phyloP scores from a whole-genome alignment of 1,140 invertebrate species.

The Hetaerina americana region DNA sequence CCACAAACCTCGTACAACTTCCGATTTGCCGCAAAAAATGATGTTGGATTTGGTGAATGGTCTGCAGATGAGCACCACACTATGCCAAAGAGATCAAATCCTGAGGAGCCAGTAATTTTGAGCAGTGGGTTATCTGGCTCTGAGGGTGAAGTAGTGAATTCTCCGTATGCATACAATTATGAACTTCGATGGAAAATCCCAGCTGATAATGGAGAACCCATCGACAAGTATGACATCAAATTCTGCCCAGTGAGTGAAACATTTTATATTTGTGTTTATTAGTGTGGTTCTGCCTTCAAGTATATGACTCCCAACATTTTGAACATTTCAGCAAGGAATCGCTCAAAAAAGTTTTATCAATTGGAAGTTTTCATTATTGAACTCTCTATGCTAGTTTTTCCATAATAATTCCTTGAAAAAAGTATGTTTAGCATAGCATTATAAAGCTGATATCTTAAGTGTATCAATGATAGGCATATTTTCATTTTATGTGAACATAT shows the following conservation, averaged over 20 bases:
- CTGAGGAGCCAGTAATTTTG: constrained; percentile 41
- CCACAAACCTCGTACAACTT: constrained; percentile 72
- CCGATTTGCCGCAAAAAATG: constrained; percentile 69
- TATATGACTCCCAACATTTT: too few species aligned
- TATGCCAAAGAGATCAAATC: constrained; percentile 40
- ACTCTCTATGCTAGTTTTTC: too few species aligned
- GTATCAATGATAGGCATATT: too few species aligned
- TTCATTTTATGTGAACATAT: too few species aligned
- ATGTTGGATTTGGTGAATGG: constrained; percentile 67
- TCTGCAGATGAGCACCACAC: constrained; percentile 37
- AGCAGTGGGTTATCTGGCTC: constrained; percentile 14
- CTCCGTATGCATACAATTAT: constrained; percentile 55
- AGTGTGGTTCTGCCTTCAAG: too few species aligned
- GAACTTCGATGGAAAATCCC: constrained; percentile 70
- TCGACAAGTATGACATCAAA: constrained; percentile 66
- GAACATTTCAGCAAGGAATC: too few species aligned
- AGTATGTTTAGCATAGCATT: too few species aligned
- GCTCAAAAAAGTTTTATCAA: too few species aligned
- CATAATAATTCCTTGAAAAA: too few species aligned
- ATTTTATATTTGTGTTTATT: too few species aligned
- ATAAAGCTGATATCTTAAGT: too few species aligned
- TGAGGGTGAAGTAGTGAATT: constrained; percentile 18
- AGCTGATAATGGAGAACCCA: constrained; percentile 75
- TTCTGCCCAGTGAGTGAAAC: constrained; percentile 66
- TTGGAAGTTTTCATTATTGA: too few species aligned